Evolutionary conservation across 2,113 vertebrate genomes (phyloP).

Genomic region (Laterallus jamaicensis): DNA sequence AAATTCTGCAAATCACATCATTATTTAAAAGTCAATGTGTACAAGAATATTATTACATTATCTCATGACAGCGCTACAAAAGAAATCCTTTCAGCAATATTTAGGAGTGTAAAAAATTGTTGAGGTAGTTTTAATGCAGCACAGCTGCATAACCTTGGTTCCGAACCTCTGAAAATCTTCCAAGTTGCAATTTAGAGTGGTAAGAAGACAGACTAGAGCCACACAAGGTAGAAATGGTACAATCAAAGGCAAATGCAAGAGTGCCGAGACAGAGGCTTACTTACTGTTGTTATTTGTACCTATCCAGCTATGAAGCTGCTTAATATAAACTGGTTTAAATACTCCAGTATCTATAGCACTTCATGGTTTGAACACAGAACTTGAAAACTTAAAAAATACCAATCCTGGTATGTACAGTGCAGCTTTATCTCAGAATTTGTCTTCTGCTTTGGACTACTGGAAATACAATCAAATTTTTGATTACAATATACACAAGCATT

Average conservation of each 20-base stretch:
- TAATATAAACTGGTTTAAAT: background rate
- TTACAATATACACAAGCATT: background rate
- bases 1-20: background rate
- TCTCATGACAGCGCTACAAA: background rate
- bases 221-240: background rate
- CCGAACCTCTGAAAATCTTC: background rate
- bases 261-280: background rate
- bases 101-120: background rate
- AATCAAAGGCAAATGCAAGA: background rate
- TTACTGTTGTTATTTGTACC: background rate
- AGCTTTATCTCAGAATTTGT: background rate
- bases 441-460: background rate
- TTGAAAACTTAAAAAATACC: background rate
- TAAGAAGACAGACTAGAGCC: background rate
- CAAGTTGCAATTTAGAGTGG: background rate
- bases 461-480: background rate
- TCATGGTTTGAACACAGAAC: background rate
- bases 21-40: background rate
- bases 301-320: background rate
- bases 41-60: background rate
- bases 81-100: background rate
- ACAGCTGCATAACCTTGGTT: fast-evolving
- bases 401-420: background rate
- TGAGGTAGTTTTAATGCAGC: background rate
- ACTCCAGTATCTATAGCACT: background rate